phyloP scores from a whole-genome alignment of 2,113 vertebrate genomes.

The Cyprinodon tularosa region DNA sequence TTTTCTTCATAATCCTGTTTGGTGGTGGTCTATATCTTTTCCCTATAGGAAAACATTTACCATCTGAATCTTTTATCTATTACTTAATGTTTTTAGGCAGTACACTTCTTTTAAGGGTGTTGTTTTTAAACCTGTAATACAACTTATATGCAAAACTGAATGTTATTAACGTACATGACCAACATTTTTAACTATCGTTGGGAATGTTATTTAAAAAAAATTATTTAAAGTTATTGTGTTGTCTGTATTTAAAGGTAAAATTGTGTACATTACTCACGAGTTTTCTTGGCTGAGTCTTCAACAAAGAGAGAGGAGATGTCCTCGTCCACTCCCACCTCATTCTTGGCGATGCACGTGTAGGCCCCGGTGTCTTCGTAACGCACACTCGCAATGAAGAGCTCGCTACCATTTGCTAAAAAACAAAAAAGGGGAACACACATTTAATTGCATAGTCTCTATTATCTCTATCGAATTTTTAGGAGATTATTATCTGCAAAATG shows the following conservation, averaged over 20 bases:
- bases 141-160: not conserved
- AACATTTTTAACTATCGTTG: too few relatives aligned
- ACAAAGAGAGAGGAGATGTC: constrained; percentile 97
- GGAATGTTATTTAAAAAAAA: not conserved
- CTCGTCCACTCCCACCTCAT: constrained; percentile 95
- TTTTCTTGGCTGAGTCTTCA: constrained; percentile 95
- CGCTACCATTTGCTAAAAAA: constrained; percentile 88
- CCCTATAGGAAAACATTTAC: too few relatives aligned
- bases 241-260: not conserved
- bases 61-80: too few relatives aligned
- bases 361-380: constrained; percentile 96
- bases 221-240: not conserved
- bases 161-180: too few relatives aligned
- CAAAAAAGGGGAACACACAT: not conserved
- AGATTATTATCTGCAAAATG: not conserved
- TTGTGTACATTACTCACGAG: constrained; percentile 81
- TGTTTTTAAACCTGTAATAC: not conserved
- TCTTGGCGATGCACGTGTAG: constrained; percentile 97
- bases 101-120: too few relatives aligned
- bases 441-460: not conserved
- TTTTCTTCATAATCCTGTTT: too few relatives aligned
- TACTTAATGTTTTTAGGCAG: too few relatives aligned
- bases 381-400: constrained; percentile 90
- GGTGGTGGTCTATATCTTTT: too few relatives aligned
- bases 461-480: too few relatives aligned